A percentile compares a stretch with the other conserved stretches of the same genome.
Evolutionary conservation across 53 echinoderm and acorn worm species (phyloP).

Genomic region (Patiria pectinifera): DNA sequence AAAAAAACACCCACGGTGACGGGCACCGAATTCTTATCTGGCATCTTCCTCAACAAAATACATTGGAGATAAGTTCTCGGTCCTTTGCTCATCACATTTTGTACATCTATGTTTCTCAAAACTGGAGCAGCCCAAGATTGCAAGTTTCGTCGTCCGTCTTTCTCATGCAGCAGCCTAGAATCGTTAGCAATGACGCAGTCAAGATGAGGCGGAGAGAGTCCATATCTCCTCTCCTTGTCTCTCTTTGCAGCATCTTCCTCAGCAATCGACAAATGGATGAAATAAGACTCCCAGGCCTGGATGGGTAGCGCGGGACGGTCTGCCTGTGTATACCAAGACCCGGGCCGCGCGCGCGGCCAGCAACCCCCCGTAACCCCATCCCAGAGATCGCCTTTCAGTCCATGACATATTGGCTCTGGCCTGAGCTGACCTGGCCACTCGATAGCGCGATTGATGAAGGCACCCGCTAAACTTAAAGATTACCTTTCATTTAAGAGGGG

Average conservation of each 20-base stretch:
- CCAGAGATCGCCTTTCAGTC: slow-evolving; percentile 36
- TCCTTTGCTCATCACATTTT: neutral
- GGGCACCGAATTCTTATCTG: neutral
- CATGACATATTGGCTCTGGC: slow-evolving; percentile 51
- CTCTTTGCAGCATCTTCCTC: slow-evolving; percentile 29
- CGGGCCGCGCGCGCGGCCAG: neutral
- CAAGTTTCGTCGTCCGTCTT: neutral
- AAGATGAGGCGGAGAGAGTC: neutral
- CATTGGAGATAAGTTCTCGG: neutral
- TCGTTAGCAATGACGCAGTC: slow-evolving; percentile 42
- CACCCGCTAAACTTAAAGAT: slow-evolving; percentile 49
- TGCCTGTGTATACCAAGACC: neutral
- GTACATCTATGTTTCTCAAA: neutral
- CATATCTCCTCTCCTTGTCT: neutral
- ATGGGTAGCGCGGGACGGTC: neutral
- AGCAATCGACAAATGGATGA: slow-evolving; percentile 65
- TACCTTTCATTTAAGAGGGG: slow-evolving; percentile 43
- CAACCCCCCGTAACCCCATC: slow-evolving; percentile 43
- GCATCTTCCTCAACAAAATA: neutral
- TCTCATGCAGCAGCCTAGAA: neutral
- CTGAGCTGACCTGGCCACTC: slow-evolving; percentile 26
- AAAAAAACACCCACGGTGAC: no score
- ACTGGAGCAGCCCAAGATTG: neutral
- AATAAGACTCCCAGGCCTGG: slow-evolving; percentile 32
- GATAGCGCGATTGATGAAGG: slow-evolving; percentile 61